Base-by-base conservation (phyloP, 1,140 invertebrate genomes). In the Acromyrmex echinatior region DNA sequence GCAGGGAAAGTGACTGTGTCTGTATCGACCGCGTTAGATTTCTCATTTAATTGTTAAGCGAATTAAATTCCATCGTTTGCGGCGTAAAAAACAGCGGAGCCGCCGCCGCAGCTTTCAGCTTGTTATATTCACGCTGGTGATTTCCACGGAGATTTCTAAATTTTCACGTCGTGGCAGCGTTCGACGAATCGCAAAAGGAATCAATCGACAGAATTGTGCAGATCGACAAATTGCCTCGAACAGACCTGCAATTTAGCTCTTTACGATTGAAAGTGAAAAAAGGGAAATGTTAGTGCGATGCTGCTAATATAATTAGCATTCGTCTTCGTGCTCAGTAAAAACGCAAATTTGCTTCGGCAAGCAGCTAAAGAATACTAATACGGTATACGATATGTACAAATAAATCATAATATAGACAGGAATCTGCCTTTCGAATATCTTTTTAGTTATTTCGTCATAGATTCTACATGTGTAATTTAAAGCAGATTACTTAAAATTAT, bases 121-220 rank as follows among this genome's bases (percentile, higher is more conserved):
- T 70, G 56, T 77, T 87, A 74, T 31, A 66, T 80, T 70, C 74
- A 68, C 45, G 0, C 16, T 66, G 45, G 39, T 62, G 45, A n/a
- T 81, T 74, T 56, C 76, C 73, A 60, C 60, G 56, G 45, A 63
- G 87, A 89, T 90, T 89, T 90, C 88, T 89, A 90, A 89, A 73
- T 86, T 86, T 88, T 81, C 81, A 81, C 68, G 35, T 63, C 28
- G 56, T 25, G 25, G 18, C 39, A 16, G 7, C 21, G 58, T 49
- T 49, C 51, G 21, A 39, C n/a, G n/a, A 28, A 58, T 81, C 18
- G 68, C 49, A 74, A 74, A 65, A 78, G n/a, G 49, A 85, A 63
- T 53, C 60, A 31, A 78, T 73, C 66, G 21, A 86, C 63, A 21
- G 53, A 35, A 35, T 35, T 28, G 5, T 18, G 16, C 1, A 31